These are phyloP conservation scores for Bombus cullumanus DNA, from an alignment of 1,140 invertebrate genomes.

Conservation along the genomic window DNA sequence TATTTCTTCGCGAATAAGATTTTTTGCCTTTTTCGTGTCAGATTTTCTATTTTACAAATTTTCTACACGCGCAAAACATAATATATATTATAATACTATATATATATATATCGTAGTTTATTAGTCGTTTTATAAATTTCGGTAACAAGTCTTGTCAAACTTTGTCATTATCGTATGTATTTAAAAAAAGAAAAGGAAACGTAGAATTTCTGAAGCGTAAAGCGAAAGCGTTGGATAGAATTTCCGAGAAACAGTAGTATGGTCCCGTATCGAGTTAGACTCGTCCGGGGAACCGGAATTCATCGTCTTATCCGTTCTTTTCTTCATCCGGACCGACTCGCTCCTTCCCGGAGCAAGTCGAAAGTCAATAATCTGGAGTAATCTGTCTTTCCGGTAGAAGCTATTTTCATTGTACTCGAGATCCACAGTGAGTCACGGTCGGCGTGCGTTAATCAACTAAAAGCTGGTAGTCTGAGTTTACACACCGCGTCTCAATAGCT, in stretches of 20 bases:
- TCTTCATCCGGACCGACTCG: slow-evolving; percentile 35
- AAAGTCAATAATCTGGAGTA: slow-evolving; percentile 63
- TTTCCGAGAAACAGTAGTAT: neutral
- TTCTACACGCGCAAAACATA: no score
- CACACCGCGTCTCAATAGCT: slow-evolving; percentile 72
- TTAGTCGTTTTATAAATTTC: no score
- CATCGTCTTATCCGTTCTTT: slow-evolving; percentile 54
- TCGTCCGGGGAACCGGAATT: neutral
- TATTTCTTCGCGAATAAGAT: no score
- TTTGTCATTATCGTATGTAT: no score
- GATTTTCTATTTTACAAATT: no score
- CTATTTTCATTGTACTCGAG: slow-evolving; percentile 72
- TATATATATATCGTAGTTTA: no score
- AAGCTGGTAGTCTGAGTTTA: slow-evolving; percentile 74
- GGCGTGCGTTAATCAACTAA: slow-evolving; percentile 77
- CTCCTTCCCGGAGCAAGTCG: slow-evolving; percentile 29
- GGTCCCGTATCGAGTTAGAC: neutral
- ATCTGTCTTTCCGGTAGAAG: slow-evolving; percentile 66
- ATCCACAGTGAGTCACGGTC: slow-evolving; percentile 61
- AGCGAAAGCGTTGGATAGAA: neutral
- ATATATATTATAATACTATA: no score
- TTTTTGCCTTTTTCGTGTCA: no score
- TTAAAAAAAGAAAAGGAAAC: no score
- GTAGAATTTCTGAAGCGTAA: neutral
- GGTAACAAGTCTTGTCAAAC: no score